Percentiles rank a stretch among this genome's conserved stretches.
phyloP scores from a whole-genome alignment of 2,113 vertebrate species.

The Promerops cafer region DNA sequence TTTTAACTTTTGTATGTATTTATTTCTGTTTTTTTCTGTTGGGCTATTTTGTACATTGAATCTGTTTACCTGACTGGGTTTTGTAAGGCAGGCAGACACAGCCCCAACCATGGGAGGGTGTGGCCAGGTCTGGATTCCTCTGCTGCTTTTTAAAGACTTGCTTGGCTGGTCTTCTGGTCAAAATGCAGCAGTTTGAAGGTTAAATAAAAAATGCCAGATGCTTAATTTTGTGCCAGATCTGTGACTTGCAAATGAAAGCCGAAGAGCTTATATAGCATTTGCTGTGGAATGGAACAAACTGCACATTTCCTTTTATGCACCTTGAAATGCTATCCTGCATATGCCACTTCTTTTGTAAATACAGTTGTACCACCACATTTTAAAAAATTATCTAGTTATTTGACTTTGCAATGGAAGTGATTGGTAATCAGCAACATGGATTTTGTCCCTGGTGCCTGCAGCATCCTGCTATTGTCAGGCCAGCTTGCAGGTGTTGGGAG shows the following conservation, averaged over 20 bases:
- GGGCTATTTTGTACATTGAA: neutral
- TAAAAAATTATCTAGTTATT: neutral
- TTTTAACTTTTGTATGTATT: neutral
- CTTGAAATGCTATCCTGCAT: neutral
- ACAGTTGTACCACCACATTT: neutral
- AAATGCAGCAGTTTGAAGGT: neutral
- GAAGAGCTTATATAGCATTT: neutral
- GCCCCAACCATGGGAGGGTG: neutral
- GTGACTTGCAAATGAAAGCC: neutral
- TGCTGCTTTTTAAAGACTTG: neutral
- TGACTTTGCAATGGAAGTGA: neutral
- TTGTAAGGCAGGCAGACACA: neutral
- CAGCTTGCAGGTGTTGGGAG: neutral
- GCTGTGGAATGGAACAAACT: neutral
- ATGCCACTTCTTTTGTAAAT: accelerated
- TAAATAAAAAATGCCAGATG: neutral
- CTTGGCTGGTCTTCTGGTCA: neutral
- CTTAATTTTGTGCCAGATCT: neutral
- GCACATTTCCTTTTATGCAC: neutral
- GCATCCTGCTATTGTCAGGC: neutral
- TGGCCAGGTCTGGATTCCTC: neutral
- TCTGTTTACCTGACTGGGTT: neutral
- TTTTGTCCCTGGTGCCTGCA: accelerated
- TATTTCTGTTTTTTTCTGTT: neutral
- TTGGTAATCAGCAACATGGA: accelerated